Conservation (phyloP, 2,797 vertebrate genomes). For the Gephyroberyx darwinii region DNA sequence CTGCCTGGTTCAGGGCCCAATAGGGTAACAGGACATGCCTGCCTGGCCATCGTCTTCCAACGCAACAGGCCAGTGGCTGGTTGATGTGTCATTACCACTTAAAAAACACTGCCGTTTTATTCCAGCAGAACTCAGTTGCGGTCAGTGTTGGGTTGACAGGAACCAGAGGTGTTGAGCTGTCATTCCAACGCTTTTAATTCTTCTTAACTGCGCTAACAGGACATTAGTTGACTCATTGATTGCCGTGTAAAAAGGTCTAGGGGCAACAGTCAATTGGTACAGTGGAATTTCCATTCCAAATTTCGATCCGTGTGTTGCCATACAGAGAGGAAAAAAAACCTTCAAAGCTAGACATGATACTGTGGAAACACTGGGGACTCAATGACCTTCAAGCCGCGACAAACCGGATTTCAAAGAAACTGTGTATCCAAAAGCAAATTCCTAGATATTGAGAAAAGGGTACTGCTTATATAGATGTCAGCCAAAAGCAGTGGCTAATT, state of each 20-base stretch:
- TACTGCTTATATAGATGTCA: constrained; percentile 12
- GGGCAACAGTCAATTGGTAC: constrained; percentile 57
- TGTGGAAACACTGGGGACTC: constrained; percentile 41
- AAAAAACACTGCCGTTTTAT: not conserved
- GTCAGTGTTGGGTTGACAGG: not conserved
- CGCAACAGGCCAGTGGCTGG: not conserved
- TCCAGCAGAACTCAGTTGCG: not conserved
- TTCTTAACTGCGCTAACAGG: constrained; percentile 15
- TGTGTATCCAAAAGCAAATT: constrained; percentile 13
- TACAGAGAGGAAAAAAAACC: constrained; percentile 23
- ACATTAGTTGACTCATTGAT: constrained; percentile 67
- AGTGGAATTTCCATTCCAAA: constrained; percentile 73
- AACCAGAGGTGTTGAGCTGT: not conserved
- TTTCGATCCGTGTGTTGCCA: constrained; percentile 37
- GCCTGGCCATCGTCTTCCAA: not conserved
- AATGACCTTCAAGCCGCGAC: constrained; percentile 59
- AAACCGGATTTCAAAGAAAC: constrained; percentile 26
- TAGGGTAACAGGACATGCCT: not conserved
- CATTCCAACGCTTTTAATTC: not conserved
- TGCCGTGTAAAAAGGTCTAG: constrained; percentile 45
- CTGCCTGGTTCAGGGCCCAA: not conserved
- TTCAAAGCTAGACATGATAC: constrained; percentile 11
- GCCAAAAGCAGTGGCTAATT: constrained; percentile 46
- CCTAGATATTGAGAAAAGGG: constrained; percentile 18
- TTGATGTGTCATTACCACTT: not conserved